Evolutionary conservation across 2,888 invertebrate species (phyloP), one percentile per base, ranked within the genome.

Genomic region (Heterodera filipjevi): DNA sequence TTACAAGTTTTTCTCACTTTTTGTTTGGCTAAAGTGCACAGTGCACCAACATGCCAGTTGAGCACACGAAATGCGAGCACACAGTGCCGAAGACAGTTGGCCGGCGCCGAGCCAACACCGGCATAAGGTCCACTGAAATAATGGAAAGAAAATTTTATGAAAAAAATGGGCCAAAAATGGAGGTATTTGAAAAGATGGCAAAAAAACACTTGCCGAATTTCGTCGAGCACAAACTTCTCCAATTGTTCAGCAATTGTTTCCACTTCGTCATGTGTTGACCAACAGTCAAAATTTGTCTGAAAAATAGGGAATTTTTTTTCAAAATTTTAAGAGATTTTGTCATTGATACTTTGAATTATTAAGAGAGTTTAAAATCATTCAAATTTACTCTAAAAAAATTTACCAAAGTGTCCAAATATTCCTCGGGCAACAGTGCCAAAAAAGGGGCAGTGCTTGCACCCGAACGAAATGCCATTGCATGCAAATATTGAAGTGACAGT

Each of bases 1-100:
- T 39, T 10, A 39, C 6, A 39, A 39, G 2, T 27, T 6, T n/a
- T n/a, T n/a, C n/a, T 22, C 59, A 59, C 2, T 27, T 59, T 59
- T 59, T 59, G 59, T n/a, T n/a, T 27, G 27, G 59, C 8, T 22
- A 59, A 22, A 19, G 59, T 22, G 59, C 59, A 59, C 59, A 59
- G 59, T 27, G 59, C 59, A 6, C 59, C 59, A 27, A 59, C 27
- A 27, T 30, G 27, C 59, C 59, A 59, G 27, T 27, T 6, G 27
- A 59, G 59, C 59, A 59, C 59, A 22, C 59, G 27, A 27, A 59
- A 59, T 5, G 27, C 59, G 59, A 59, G 59, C 27, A 27, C n/a
- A n/a, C n/a, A n/a, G 27, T 59, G 59, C 59, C 59, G 59, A 59
- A 59, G 59, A 59, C 59, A 59, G 59, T 59, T 27, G 59, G 59